A percentile compares a stretch with the other conserved stretches of the same genome.
phyloP scores from a whole-genome alignment of 2,797 vertebrate genomes.

The Pangasius sanitwongsei region DNA sequence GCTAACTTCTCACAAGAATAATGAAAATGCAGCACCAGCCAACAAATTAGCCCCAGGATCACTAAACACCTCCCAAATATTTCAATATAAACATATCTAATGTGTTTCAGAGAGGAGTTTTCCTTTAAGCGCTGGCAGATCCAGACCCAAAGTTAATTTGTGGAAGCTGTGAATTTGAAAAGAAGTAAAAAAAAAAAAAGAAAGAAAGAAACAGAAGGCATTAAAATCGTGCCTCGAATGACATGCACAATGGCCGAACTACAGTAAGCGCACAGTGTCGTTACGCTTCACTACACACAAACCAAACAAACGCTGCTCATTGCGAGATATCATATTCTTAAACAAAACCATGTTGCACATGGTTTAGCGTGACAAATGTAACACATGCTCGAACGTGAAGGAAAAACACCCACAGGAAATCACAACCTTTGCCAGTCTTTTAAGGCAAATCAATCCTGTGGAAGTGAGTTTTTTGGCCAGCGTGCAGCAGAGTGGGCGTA shows the following conservation, averaged over 20 bases:
- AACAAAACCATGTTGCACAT: conserved; percentile 15
- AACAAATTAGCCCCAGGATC: background rate
- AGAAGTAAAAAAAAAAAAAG: background rate
- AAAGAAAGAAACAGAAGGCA: background rate
- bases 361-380: conserved; percentile 16
- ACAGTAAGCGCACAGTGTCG: background rate
- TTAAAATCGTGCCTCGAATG: background rate
- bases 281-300: background rate
- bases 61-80: background rate
- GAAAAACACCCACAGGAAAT: conserved; percentile 18
- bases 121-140: background rate
- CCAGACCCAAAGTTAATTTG: background rate
- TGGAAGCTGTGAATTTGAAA: background rate
- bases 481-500: conserved; percentile 12
- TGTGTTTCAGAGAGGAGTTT: background rate
- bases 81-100: background rate
- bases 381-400: conserved; percentile 21
- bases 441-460: conserved; percentile 6
- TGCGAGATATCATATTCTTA: conserved; percentile 16
- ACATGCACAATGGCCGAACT: background rate
- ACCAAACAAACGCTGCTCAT: conserved; percentile 10
- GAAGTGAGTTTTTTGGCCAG: conserved; percentile 19
- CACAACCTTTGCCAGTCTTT: conserved; percentile 14
- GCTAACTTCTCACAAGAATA: background rate
- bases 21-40: background rate